Evolutionary conservation across 2,797 vertebrate genomes (phyloP), one percentile per base, ranked within the genome.

Genomic region (Borostomias antarcticus): DNA sequence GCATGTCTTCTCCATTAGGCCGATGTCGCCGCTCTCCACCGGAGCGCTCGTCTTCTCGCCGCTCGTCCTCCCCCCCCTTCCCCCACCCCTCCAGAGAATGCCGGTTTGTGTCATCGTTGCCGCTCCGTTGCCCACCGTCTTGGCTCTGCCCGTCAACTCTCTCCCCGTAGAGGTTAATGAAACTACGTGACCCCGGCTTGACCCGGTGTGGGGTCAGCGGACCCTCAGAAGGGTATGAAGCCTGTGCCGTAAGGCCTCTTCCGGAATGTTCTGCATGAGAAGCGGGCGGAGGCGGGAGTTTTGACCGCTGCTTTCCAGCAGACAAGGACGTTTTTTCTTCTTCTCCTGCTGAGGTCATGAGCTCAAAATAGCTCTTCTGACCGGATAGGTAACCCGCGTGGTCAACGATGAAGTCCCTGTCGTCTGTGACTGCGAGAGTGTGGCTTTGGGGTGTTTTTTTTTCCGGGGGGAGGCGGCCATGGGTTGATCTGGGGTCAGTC

Each of bases 1-100:
- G 80, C 81, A 83, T 89, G 81, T 85, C 82, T 81, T 89, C 88
- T 93, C 91, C 90, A 86, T 93, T 91, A 90, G 72, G 66, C 76
- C 70, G 2, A 74, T 70, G 66, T 58, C 2, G 19, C 23, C 77
- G 69, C 69, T 68, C 54, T 63, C 60, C 70, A 62, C 67, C 68
- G 56, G 82, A 79, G 81, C 73, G 58, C 72, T 37, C 69, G 56
- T 68, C 37, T 66, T 64, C 72, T 70, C 58, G 60, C 15, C 19
- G 40, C 35, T 19, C 65, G 53, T 62, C 21, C 69, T 51, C 61
- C 32, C 68, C 63, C 66, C 54, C 48, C 76, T 43, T 17, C 40
- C 40, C n/a, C n/a, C n/a, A n/a, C n/a, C n/a, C n/a, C n/a, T n/a
- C n/a, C n/a, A n/a, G n/a, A n/a, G 40, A 43, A 17, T 15, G 40